phyloP scores from a whole-genome alignment of 2,888 invertebrate genomes.

The Mylabris sibirica region DNA sequence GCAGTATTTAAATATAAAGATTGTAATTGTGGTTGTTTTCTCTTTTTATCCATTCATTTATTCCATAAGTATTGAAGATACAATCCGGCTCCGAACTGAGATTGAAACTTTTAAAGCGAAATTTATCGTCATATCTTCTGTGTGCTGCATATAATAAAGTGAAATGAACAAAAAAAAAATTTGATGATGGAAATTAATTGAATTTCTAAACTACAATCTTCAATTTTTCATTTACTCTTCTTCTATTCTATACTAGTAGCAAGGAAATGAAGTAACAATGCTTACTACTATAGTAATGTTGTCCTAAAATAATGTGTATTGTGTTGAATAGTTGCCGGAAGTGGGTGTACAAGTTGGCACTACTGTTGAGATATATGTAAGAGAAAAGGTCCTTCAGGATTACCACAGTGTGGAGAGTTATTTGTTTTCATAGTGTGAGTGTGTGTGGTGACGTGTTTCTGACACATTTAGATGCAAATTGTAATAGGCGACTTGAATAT shows the following conservation, averaged over 20 bases:
- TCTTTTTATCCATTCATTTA: background rate
- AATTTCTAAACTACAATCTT: too few species aligned
- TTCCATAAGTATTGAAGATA: too few species aligned
- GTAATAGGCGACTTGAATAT: background rate
- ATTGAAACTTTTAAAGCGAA: too few species aligned
- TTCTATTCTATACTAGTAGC: background rate
- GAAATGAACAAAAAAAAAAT: too few species aligned
- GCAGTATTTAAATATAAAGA: background rate
- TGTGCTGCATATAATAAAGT: too few species aligned
- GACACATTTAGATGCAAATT: background rate
- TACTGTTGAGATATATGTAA: background rate
- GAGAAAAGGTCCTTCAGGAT: conserved; percentile 7
- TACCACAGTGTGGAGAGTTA: background rate
- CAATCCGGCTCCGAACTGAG: too few species aligned
- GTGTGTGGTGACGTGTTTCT: background rate
- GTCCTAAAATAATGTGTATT: background rate
- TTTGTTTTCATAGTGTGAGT: background rate
- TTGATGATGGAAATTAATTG: too few species aligned
- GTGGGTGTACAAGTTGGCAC: background rate
- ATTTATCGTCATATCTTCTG: too few species aligned
- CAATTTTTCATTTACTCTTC: too few species aligned
- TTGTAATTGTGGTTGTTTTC: background rate
- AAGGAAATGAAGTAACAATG: background rate
- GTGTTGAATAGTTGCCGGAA: conserved; percentile 2
- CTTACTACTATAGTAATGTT: background rate